These are phyloP conservation scores for Zosterops pallidus DNA, from an alignment of 2,113 vertebrate species.

Conservation along the genomic window DNA sequence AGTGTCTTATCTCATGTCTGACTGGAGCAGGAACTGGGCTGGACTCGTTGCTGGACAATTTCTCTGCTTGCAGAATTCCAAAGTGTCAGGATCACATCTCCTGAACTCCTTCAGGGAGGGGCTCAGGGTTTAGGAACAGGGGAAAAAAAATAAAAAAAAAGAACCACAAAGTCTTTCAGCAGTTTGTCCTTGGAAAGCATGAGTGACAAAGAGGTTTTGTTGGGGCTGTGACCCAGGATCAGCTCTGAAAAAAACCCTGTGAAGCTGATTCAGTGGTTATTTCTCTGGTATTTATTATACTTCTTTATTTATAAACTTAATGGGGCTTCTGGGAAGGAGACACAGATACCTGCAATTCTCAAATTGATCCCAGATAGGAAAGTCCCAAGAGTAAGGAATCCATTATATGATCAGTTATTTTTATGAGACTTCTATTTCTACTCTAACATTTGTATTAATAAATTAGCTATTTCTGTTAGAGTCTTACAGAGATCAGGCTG, in stretches of 20 bases:
- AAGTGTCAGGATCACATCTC: neutral
- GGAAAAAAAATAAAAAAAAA: neutral
- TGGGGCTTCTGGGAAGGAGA: neutral
- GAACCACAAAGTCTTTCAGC: neutral
- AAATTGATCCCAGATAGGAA: neutral
- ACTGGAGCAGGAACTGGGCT: neutral
- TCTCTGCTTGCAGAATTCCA: neutral
- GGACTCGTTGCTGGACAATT: neutral
- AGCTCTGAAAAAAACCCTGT: neutral
- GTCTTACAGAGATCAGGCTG: neutral
- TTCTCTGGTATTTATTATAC: neutral
- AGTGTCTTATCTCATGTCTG: slow-evolving; percentile 42
- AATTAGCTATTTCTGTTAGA: neutral
- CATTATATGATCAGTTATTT: neutral
- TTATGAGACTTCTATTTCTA: neutral
- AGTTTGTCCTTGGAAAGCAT: neutral
- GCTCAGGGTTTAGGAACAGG: neutral
- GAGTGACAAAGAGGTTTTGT: neutral
- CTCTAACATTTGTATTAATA: neutral
- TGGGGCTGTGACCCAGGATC: neutral
- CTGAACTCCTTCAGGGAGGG: neutral
- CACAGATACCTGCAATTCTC: neutral
- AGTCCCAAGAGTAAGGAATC: neutral
- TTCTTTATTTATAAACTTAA: neutral
- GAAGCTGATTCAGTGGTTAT: neutral